A percentile compares a stretch with the other conserved stretches of the same genome.
Conservation (phyloP, 2,113 vertebrate species). For the Tragelaphus scriptus region DNA sequence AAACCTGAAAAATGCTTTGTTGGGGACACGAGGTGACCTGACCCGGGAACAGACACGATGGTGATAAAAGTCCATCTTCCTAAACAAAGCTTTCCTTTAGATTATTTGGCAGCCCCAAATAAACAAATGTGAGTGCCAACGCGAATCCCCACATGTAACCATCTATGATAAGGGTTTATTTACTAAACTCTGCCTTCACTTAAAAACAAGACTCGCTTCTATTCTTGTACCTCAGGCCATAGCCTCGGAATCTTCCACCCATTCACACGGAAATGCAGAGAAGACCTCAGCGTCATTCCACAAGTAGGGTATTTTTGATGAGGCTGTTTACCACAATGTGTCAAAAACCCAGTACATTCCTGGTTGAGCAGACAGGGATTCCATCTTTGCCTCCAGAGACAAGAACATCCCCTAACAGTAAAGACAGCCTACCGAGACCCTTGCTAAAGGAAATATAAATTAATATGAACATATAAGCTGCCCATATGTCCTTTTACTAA, state of each 20-base stretch:
- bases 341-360: neutral
- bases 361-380: neutral
- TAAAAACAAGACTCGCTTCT: conserved; percentile 22
- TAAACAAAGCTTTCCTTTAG: neutral
- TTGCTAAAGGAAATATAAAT: conserved; percentile 8
- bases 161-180: conserved; percentile 19
- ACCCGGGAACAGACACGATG: neutral
- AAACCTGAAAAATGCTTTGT: neutral
- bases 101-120: neutral
- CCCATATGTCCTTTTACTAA: conserved; percentile 25
- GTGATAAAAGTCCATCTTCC: neutral
- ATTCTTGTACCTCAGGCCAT: conserved; percentile 16
- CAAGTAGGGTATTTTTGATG: conserved; percentile 10
- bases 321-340: neutral
- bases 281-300: neutral
- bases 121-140: conserved; percentile 40
- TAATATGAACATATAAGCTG: neutral
- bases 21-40: neutral
- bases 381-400: neutral
- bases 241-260: rapidly evolving
- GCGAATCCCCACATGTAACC: conserved; percentile 24
- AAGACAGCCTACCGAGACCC: neutral
- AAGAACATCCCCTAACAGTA: neutral
- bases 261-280: neutral
- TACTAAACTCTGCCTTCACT: conserved; percentile 34